Conservation (phyloP, 2,888 invertebrate species). For the Sesia bembeciformis region DNA sequence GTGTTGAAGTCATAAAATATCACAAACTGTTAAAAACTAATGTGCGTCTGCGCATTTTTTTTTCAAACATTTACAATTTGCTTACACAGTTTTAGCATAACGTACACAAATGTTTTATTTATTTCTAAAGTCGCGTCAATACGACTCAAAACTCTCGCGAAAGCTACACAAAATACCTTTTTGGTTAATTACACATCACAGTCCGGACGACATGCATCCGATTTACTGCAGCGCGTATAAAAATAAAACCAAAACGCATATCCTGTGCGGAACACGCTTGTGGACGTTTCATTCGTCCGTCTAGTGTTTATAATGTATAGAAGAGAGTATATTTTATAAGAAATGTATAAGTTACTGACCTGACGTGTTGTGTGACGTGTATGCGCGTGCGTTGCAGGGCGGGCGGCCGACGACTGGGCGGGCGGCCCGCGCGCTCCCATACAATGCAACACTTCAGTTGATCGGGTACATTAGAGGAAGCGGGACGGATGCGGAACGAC, state of each 20-base stretch:
- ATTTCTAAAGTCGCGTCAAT: background rate
- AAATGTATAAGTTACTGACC: constrained; percentile 35
- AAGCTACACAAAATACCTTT: constrained; percentile 41
- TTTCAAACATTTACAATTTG: too few relatives aligned
- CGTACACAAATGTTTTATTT: too few relatives aligned
- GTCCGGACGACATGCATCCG: constrained; percentile 25
- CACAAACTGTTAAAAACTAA: too few relatives aligned
- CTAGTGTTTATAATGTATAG: constrained; percentile 4
- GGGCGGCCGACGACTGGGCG: constrained; percentile 69
- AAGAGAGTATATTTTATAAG: constrained; percentile 7
- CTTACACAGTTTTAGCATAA: too few relatives aligned
- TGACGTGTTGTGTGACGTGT: constrained; percentile 15
- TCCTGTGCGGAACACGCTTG: background rate
- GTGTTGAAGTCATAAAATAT: too few relatives aligned
- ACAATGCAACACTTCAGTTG: constrained; percentile 10
- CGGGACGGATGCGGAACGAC: constrained; percentile 19
- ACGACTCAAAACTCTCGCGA: constrained; percentile 1
- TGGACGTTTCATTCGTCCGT: background rate
- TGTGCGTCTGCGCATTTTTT: too few relatives aligned
- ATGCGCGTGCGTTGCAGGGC: constrained; percentile 52
- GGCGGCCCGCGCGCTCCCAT: constrained; percentile 42
- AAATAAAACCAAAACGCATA: constrained; percentile 20
- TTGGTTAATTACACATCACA: constrained; percentile 42
- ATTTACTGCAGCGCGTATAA: constrained; percentile 23
- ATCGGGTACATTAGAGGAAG: constrained; percentile 8